Evolutionary conservation across 2,888 invertebrate genomes (phyloP), one percentile per base, ranked within the genome.

Genomic region (Ormyrus thymus): DNA sequence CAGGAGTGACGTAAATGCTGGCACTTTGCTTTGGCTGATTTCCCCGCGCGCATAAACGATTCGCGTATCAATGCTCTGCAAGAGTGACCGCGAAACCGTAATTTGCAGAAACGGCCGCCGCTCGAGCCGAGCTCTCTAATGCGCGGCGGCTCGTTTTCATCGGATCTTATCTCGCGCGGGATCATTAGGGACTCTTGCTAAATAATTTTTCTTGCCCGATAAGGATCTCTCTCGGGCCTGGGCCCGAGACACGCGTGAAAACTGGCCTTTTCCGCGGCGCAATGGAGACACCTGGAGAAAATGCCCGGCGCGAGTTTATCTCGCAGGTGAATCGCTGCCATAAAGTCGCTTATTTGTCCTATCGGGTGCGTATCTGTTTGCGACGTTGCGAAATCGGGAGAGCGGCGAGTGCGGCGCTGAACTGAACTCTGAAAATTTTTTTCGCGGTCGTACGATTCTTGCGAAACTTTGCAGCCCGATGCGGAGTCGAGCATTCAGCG

Each of bases 291-390:
- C 58, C 45, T 50, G 45, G n/a, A 7, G 45, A 3, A 1, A 6
- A 56, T 29, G 29, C 29, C 29, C 4, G 13, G 7, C 48, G 58
- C 13, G 8, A 6, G n/a, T 29, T 72, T 76, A 76, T 76, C 75
- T 71, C 66, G 50, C 62, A 59, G 68, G 72, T 65, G 79, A 72
- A 80, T 80, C 76, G 68, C n/a, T 46, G 72, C 75, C 62, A 13
- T 62, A 68, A 75, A 79, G 65, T 72, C 71, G 55, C 72, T 69
- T 69, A 73, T 78, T 80, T 75, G 75, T 75, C 71, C 65, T 77
- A 78, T 78, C 71, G 66, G 15, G 7, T 48, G 69, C 50, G 71
- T 69, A 78, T 81, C 78, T 81, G 50, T 76, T 58, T 29, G 53
- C 50, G 10, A 29, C 13, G 62, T 80, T 81, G 69, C 81, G 78